phyloP scores from a whole-genome alignment of 2,113 vertebrate species.

The Plecotus auritus region DNA sequence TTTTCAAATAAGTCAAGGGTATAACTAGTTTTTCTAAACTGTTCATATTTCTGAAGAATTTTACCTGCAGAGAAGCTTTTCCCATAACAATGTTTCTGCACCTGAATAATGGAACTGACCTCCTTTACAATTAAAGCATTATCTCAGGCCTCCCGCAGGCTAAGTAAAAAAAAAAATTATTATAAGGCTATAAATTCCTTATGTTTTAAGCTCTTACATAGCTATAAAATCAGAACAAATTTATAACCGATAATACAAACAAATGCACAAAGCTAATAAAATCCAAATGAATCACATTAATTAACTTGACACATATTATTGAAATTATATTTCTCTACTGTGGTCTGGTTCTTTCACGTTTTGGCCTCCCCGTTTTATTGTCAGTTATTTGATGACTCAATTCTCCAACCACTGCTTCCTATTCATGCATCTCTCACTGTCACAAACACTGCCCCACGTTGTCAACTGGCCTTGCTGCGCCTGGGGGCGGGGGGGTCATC shows the following conservation, averaged over 20 bases:
- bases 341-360: neutral
- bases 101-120: slow-evolving; percentile 16
- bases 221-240: slow-evolving; percentile 40
- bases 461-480: neutral
- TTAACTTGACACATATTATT: slow-evolving; percentile 13
- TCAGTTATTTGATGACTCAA: neutral
- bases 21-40: neutral
- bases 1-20: neutral
- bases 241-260: slow-evolving; percentile 64
- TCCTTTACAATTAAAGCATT: slow-evolving; percentile 40
- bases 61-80: neutral
- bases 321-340: slow-evolving; percentile 20
- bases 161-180: slow-evolving; percentile 31
- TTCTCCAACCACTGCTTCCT: neutral
- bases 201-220: slow-evolving; percentile 27
- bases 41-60: neutral
- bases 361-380: neutral
- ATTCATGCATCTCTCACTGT: neutral
- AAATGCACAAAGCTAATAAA: slow-evolving; percentile 54
- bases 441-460: neutral
- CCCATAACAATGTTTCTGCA: neutral
- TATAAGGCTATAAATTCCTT: slow-evolving; percentile 25
- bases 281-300: slow-evolving; percentile 53
- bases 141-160: slow-evolving; percentile 18
- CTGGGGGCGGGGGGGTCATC: neutral